Evolutionary conservation across 2,888 invertebrate species (phyloP), one percentile per base, ranked within the genome.

Genomic region (Lycia hirtaria): DNA sequence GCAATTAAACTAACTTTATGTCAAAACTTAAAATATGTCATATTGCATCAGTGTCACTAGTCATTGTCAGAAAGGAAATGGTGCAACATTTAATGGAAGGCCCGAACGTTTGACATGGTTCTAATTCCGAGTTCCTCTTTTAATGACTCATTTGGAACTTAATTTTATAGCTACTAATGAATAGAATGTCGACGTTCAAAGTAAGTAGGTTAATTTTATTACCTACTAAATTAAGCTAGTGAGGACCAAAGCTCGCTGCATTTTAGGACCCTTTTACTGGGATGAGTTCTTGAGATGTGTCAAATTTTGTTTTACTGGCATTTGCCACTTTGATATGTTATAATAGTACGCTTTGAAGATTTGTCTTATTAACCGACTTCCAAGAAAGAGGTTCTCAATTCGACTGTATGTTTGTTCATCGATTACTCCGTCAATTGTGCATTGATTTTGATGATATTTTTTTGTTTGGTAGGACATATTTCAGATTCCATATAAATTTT

Each of bases 91-190:
- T 58, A 58, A 58, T 61, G 68, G 69, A 71, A 73, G 68, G 76
- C 74, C 67, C 76, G 68, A 79, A 75, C 60, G 32, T 65, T 71
- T 71, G 75, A 74, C 72, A 53, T 55, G 62, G 61, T 41, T 54
- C 54, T 65, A 67, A 71, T 70, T 57, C 37, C 30, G 52, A 51
- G 51, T 56, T 50, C 58, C 53, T 55, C 52, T 22, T 51, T 62
- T 67, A 58, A 67, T 54, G 62, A 61, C 52, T 59, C 67, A 62
- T 63, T 58, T 24, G 53, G 50, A 61, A 56, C 57, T 53, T 55
- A 45, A 60, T 64, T 67, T 67, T 67, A 67, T 67, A 64, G 47
- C 61, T 47, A 59, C 61, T 63, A 67, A 67, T 67, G 62, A 67
- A 62, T 56, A 61, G 57, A 64, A 64, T 50, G 56, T 55, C 51